Evolutionary conservation across 2,888 invertebrate genomes (phyloP), one percentile per base, ranked within the genome.

Genomic region (Suillia variegata): DNA sequence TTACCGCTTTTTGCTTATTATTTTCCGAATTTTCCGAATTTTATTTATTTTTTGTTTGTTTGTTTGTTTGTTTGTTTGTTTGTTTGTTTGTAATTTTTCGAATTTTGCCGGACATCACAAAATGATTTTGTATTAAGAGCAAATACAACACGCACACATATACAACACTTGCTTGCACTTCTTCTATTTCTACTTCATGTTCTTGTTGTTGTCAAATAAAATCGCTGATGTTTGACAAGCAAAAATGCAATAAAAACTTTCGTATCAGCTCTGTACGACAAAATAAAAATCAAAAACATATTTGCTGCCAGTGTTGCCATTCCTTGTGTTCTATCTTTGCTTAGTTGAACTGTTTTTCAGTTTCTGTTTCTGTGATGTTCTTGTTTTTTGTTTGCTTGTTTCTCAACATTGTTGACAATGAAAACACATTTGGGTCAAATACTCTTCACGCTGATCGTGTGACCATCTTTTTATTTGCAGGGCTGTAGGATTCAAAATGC

Each of bases 381-480:
- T n/a, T n/a, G n/a, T n/a, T n/a, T n/a, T n/a, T n/a, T n/a, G n/a
- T n/a, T n/a, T n/a, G n/a, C n/a, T n/a, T n/a, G n/a, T n/a, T n/a
- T 26, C 10, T 5, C 26, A 26, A 26, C 26, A 10, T 26, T 26
- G 42, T 51, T 51, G 51, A 51, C 51, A 51, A 3, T 31, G 51
- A 51, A 51, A 51, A 51, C 51, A 51, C 31, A 51, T 51, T 51
- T 51, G 18, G 10, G 21, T 47, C 47, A 18, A 47, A 47, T n/a
- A n/a, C n/a, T 15, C n/a, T n/a, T n/a, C n/a, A n/a, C n/a, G n/a
- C n/a, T n/a, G n/a, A n/a, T n/a, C n/a, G n/a, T n/a, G 12, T 5
- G 12, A 31, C 31, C 31, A 31, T 31, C 31, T 12, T 12, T 31
- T 13, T n/a, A 38, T 38, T 13, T 13, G 38, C n/a, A 12, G 38